phyloP scores from a whole-genome alignment of 2,113 vertebrate genomes.

The Orthochromis indermauri region DNA sequence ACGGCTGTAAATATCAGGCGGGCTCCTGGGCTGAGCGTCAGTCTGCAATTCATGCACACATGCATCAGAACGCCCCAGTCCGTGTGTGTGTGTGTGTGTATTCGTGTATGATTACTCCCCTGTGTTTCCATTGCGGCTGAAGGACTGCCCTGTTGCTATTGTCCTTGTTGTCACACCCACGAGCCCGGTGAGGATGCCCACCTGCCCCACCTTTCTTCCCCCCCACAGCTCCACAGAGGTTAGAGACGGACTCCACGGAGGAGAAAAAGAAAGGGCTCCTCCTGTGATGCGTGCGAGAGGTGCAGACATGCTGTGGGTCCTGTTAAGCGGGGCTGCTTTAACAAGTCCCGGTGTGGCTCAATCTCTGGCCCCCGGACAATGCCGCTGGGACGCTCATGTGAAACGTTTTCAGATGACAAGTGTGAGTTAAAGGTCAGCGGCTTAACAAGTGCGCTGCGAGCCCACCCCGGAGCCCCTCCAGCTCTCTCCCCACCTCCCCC shows the following conservation, averaged over 20 bases:
- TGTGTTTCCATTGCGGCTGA: constrained; percentile 43
- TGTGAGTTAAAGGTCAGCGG: constrained; percentile 65
- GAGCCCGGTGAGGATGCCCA: constrained; percentile 30
- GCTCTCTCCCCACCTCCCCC: neutral
- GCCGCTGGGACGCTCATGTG: constrained; percentile 34
- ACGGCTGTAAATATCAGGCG: neutral
- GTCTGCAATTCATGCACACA: constrained; percentile 12
- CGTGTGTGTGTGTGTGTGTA: neutral
- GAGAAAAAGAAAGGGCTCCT: neutral
- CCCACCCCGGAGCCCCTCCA: neutral
- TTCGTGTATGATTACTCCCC: constrained; percentile 13
- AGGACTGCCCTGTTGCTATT: constrained; percentile 63
- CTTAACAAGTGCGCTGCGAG: constrained; percentile 55
- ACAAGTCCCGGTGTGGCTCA: constrained; percentile 6
- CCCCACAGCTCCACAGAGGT: neutral
- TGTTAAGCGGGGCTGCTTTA: neutral
- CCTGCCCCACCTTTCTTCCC: constrained; percentile 2
- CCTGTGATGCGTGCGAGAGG: neutral
- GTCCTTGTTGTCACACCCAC: constrained; percentile 66
- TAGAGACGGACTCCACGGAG: neutral
- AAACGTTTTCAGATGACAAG: constrained; percentile 55
- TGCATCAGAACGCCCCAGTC: neutral
- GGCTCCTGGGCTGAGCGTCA: neutral
- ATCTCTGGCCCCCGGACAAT: neutral
- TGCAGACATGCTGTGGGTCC: neutral